These are phyloP conservation scores for Dryocosmus kuriphilus DNA, from an alignment of 2,888 invertebrate species.

Conservation along the genomic window DNA sequence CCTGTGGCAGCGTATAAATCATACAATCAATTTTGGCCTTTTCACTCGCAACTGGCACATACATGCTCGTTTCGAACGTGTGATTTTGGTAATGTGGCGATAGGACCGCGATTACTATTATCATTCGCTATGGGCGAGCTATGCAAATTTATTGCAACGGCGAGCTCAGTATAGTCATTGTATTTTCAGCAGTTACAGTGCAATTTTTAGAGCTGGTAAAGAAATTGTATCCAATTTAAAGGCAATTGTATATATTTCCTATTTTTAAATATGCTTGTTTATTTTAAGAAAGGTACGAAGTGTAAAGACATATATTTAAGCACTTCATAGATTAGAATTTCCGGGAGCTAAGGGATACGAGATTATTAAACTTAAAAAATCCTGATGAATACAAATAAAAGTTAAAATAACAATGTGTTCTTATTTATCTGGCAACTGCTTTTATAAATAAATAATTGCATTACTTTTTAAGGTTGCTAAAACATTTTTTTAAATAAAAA, in stretches of 20 bases:
- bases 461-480: too few species aligned
- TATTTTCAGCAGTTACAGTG: not conserved
- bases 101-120: conserved; percentile 11
- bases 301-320: too few species aligned
- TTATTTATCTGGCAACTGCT: too few species aligned
- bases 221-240: not conserved
- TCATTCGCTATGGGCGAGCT: not conserved
- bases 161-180: not conserved
- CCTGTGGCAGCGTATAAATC: conserved; percentile 72
- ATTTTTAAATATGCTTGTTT: too few species aligned
- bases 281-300: too few species aligned
- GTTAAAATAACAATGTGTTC: too few species aligned
- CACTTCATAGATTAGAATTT: too few species aligned
- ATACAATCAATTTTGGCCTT: conserved; percentile 68
- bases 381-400: too few species aligned
- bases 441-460: too few species aligned
- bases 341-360: too few species aligned
- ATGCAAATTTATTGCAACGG: conserved; percentile 12
- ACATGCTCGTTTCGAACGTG: conserved; percentile 46
- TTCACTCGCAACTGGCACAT: conserved; percentile 55
- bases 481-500: too few species aligned
- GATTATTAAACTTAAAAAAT: too few species aligned
- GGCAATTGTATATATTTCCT: not conserved
- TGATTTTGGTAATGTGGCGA: conserved; percentile 18
- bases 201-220: not conserved